Percentiles rank a stretch among this genome's conserved stretches.
These are phyloP conservation scores for Malthinus seriepunctatus DNA, from an alignment of 2,888 invertebrate species.

Conservation along the genomic window DNA sequence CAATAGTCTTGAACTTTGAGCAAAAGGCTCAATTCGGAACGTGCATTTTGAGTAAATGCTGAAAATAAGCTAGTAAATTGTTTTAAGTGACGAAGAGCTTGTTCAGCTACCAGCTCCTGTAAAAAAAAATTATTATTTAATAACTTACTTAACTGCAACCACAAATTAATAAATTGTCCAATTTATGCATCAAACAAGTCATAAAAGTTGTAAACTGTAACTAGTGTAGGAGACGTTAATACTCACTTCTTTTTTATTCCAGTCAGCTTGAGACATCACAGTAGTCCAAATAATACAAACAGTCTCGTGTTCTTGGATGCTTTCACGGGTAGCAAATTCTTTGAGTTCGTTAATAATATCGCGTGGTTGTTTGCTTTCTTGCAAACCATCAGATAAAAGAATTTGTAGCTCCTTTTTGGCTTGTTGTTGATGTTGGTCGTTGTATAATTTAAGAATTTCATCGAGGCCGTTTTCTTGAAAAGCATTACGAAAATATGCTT, in stretches of 20 bases:
- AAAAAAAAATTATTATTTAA: slow-evolving; percentile 29
- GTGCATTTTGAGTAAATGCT: slow-evolving; percentile 83
- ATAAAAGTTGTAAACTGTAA: too few relatives aligned
- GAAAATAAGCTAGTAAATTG: slow-evolving; percentile 84
- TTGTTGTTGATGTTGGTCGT: slow-evolving; percentile 83
- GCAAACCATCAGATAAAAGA: slow-evolving; percentile 80
- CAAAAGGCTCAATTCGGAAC: slow-evolving; percentile 86
- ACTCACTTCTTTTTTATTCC: slow-evolving; percentile 91
- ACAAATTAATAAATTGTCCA: too few relatives aligned
- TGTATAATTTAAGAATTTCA: slow-evolving; percentile 69
- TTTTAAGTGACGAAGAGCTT: slow-evolving; percentile 88
- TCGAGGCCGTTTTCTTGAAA: slow-evolving; percentile 56
- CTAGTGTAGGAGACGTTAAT: background rate
- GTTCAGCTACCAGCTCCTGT: slow-evolving; percentile 88
- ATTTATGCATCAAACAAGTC: too few relatives aligned
- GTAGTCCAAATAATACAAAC: slow-evolving; percentile 78
- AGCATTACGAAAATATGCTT: slow-evolving; percentile 77
- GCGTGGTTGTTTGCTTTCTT: slow-evolving; percentile 82
- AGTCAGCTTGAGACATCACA: slow-evolving; percentile 93
- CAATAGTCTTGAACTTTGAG: slow-evolving; percentile 96
- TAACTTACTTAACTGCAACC: too few relatives aligned
- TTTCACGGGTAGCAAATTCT: slow-evolving; percentile 81
- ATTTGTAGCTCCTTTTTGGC: slow-evolving; percentile 78
- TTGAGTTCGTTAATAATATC: slow-evolving; percentile 85
- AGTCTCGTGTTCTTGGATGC: slow-evolving; percentile 87